Conservation (phyloP, 2,888 invertebrate species). For the Phymatocera aterrima region DNA sequence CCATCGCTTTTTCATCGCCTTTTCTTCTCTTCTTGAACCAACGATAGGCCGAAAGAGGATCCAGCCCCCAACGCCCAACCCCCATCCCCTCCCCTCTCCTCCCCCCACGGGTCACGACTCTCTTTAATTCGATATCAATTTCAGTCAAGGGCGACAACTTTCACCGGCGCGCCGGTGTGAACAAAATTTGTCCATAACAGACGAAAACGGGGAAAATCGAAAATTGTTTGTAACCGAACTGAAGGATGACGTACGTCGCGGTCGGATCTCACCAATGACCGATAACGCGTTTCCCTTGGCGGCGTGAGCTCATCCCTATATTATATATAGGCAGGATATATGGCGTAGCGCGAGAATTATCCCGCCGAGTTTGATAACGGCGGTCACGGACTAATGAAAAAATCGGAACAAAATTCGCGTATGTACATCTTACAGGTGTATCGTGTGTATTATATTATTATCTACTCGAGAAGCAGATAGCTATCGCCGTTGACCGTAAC, state of each 20-base stretch:
- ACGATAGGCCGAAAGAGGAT: neutral
- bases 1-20: neutral
- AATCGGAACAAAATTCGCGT: neutral
- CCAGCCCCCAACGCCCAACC: no score
- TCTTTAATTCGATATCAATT: constrained; percentile 23
- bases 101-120: neutral
- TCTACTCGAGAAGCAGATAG: neutral
- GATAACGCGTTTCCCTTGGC: neutral
- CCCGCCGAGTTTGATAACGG: neutral
- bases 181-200: no score
- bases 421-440: no score
- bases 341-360: no score
- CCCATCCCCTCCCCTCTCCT: neutral
- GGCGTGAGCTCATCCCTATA: no score
- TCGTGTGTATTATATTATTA: no score
- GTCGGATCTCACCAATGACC: constrained; percentile 5
- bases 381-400: neutral
- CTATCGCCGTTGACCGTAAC: neutral
- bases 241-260: no score
- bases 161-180: no score
- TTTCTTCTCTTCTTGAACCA: neutral
- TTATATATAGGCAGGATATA: no score
- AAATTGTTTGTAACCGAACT: no score
- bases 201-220: no score
- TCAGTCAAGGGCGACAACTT: neutral